Evolutionary conservation across 2,113 vertebrate genomes (phyloP).

Genomic region (Cochlearius cochlearius): DNA sequence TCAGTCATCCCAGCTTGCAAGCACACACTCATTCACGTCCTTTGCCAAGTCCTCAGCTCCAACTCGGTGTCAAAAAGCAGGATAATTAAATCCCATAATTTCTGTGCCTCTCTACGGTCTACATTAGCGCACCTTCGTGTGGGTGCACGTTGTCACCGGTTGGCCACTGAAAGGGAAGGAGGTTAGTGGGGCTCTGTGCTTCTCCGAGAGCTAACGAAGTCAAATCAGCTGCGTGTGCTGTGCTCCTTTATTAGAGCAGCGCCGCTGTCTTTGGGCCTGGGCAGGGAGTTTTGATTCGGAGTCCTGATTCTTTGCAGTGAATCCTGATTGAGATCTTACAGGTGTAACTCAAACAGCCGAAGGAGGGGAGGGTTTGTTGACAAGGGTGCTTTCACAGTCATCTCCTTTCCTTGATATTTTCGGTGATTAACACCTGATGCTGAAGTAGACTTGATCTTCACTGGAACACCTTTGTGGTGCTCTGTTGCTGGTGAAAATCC

Average conservation of each 20-base stretch:
- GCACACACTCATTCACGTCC: not conserved
- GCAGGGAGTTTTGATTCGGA: not conserved
- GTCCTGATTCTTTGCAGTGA: not conserved
- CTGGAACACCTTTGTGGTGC: not conserved
- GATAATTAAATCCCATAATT: not conserved
- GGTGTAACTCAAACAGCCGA: not conserved
- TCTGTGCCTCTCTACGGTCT: rapidly evolving
- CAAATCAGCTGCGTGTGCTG: not conserved
- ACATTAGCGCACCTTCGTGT: rapidly evolving
- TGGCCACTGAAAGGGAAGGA: not conserved
- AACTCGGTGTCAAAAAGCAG: not conserved
- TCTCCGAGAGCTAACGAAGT: not conserved
- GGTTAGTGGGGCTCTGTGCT: not conserved
- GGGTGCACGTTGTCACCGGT: rapidly evolving
- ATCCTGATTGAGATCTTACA: not conserved
- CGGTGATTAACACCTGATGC: not conserved
- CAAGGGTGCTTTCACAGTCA: not conserved
- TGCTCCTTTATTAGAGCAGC: not conserved
- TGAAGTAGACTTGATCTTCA: not conserved
- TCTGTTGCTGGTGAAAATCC: not conserved
- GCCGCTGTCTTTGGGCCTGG: not conserved
- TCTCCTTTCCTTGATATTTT: not conserved
- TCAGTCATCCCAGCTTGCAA: not conserved
- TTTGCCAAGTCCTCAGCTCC: constrained; percentile 22
- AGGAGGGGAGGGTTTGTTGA: not conserved